A percentile compares a stretch with the other conserved stretches of the same genome.
Conservation (phyloP, 2,797 vertebrate species). For the Gobio occitaniae region DNA sequence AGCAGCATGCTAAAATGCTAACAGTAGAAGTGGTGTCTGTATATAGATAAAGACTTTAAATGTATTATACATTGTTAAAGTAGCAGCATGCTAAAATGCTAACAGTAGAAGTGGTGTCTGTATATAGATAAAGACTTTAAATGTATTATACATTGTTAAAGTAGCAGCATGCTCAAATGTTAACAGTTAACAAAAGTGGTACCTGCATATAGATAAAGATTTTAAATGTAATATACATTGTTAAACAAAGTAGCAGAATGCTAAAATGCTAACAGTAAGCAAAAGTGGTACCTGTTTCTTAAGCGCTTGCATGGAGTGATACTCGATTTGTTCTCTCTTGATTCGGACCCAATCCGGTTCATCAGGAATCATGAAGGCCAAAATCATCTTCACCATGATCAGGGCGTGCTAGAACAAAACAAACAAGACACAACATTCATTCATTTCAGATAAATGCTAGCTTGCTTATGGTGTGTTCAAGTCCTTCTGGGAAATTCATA, state of each 20-base stretch:
- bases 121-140: no score
- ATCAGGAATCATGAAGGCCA: slow-evolving; percentile 80
- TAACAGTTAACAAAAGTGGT: no score
- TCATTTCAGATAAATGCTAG: not conserved
- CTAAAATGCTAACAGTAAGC: slow-evolving; percentile 1
- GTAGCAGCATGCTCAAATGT: no score
- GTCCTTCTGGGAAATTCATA: not conserved
- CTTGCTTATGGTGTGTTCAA: not conserved
- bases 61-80: no score
- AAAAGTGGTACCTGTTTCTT: slow-evolving; percentile 72
- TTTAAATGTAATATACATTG: not conserved
- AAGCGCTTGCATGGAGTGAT: slow-evolving; percentile 77
- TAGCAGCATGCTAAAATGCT: not conserved
- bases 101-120: not conserved
- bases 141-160: no score
- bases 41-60: no score
- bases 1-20: not conserved
- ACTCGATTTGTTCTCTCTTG: slow-evolving; percentile 79
- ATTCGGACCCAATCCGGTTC: slow-evolving; percentile 80
- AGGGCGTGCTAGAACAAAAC: slow-evolving; percentile 75
- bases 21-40: not conserved
- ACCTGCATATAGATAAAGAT: not conserved
- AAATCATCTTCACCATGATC: slow-evolving; percentile 76
- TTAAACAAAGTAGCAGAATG: not conserved
- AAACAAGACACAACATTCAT: not conserved